Base-by-base conservation (phyloP, 92 coral and sea anemone species). In the Palythoa caribaeorum region DNA sequence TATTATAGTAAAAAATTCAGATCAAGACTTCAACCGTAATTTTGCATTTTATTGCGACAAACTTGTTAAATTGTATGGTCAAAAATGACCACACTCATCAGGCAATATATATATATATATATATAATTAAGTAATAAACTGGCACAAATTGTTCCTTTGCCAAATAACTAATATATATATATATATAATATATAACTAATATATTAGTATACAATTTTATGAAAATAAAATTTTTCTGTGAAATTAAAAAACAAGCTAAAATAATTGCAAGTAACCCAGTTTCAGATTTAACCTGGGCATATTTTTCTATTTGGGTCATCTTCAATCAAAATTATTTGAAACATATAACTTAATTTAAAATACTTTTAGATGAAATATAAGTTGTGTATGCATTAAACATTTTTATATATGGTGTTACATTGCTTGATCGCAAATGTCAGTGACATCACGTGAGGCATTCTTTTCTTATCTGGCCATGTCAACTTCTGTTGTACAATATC, bases 271-370 rank as follows among this genome's bases (percentile, higher is more conserved):
- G 70, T 16, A 16, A 62, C 70, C 70, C 70, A 62, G 70, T 62
- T 59, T 59, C 70, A 62, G 70, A 16, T 62, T 62, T 62, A 62
- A 62, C 70, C 70, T 62, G 28, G 28, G 28, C 70, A 62, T 62
- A 62, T 62, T 62, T 62, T 62, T 62, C 4, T 62, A 62, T 62
- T 62, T 62, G 70, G 70, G 70, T 62, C 70, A 62, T 62, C 70
- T 62, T 62, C 37, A 62, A n/a, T 62, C 70, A 62, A 62, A 62
- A 16, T 62, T 17, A 62, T 62, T 62, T 62, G 70, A 62, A 62
- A 62, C 28, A 62, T 62, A 17, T n/a, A 62, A 17, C 70, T 62
- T 62, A 16, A 62, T 62, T 62, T 62, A 62, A 62, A 62, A 62
- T 62, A 62, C 70, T 57, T 13, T 5, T 9, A 57, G 65, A 57